Evolutionary conservation across 2,113 vertebrate species (phyloP).

Genomic region (Heterotis niloticus): DNA sequence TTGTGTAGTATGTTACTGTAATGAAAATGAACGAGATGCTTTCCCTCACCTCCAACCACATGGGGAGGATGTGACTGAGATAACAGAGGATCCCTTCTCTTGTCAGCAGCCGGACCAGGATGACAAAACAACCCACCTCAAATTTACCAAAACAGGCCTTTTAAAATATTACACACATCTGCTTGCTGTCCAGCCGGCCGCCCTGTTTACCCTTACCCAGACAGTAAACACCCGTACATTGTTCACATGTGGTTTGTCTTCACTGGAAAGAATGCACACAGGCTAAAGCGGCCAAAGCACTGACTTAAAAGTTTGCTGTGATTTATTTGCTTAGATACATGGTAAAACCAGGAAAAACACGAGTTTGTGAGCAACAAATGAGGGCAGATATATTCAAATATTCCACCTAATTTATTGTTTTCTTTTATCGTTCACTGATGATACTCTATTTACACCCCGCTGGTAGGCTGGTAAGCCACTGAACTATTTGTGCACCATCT

Average conservation of each 20-base stretch:
- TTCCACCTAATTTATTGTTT: not conserved
- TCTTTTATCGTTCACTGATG: too few species aligned
- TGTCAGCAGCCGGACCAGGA: slow-evolving; percentile 52
- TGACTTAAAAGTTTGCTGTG: not conserved
- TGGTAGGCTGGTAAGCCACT: too few species aligned
- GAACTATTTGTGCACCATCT: too few species aligned
- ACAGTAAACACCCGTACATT: slow-evolving; percentile 5
- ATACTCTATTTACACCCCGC: too few species aligned
- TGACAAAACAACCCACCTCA: slow-evolving; percentile 64
- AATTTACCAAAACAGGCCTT: slow-evolving; percentile 35
- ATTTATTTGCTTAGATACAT: not conserved
- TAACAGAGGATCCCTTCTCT: slow-evolving; percentile 74
- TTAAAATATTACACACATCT: not conserved
- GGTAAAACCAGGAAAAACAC: not conserved
- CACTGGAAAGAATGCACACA: slow-evolving; percentile 2
- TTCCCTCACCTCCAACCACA: slow-evolving; percentile 40
- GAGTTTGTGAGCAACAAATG: too few species aligned
- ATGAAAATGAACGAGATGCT: slow-evolving; percentile 39
- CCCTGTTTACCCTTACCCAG: not conserved
- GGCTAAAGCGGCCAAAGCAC: not conserved
- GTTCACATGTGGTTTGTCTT: slow-evolving; percentile 12
- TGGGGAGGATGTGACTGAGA: slow-evolving; percentile 78
- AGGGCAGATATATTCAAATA: too few species aligned
- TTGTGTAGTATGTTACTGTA: slow-evolving; percentile 21
- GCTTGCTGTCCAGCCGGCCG: not conserved